Percentiles rank a stretch among this genome's conserved stretches.
Conservation (phyloP, 2,113 vertebrate species). For the Stegostoma tigrinum region DNA sequence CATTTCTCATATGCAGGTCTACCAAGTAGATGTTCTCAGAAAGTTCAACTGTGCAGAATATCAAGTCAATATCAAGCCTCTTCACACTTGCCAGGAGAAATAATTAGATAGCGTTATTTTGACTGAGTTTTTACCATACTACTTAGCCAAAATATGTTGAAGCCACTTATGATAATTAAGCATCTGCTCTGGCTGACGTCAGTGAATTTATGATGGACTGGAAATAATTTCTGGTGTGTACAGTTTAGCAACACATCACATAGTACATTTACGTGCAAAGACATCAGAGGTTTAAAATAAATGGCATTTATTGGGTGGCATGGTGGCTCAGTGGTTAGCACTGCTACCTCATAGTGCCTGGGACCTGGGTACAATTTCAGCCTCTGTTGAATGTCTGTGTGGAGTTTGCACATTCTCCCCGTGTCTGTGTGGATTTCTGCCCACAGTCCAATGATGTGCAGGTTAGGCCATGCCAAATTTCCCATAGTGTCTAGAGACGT, state of each 20-base stretch:
- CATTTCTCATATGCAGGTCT: background rate
- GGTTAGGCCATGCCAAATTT: too few species aligned
- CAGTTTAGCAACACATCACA: background rate
- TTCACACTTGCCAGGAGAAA: background rate
- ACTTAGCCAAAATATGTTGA: background rate
- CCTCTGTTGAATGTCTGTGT: too few species aligned
- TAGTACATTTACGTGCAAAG: background rate
- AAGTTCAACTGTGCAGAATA: background rate
- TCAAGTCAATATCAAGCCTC: background rate
- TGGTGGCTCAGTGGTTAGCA: too few species aligned
- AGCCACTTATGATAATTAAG: background rate
- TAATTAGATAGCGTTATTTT: background rate
- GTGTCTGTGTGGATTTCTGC: too few species aligned
- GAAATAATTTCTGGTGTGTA: background rate
- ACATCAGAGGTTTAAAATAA: background rate
- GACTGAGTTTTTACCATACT: background rate
- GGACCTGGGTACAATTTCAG: too few species aligned
- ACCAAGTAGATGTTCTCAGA: background rate
- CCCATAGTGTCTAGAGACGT: too few species aligned
- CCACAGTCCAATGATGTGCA: too few species aligned
- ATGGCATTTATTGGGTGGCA: too few species aligned
- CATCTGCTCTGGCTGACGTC: background rate
- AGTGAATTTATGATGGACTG: background rate
- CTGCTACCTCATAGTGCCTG: too few species aligned
- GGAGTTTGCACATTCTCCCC: too few species aligned